A percentile compares a stretch with the other conserved stretches of the same genome.
Evolutionary conservation across 1,140 invertebrate species (phyloP).

Genomic region (Ericerus pela): DNA sequence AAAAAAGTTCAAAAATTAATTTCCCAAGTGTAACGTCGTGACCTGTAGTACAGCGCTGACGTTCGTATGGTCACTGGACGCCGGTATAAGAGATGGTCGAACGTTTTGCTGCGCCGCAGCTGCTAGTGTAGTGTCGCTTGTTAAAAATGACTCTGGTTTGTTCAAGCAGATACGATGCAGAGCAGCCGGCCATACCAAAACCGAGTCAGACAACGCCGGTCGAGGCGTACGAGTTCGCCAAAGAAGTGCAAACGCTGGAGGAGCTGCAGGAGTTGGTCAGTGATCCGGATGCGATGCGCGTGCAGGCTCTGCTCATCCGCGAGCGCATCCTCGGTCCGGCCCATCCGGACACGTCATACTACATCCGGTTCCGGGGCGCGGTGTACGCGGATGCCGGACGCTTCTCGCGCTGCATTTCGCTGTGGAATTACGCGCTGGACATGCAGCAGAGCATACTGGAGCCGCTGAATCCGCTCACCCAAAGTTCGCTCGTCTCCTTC

Average conservation of each 20-base stretch:
- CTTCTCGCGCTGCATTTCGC: constrained; percentile 75
- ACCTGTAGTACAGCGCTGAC: no score
- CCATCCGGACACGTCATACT: constrained; percentile 92
- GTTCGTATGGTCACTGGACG: no score
- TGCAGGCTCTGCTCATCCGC: constrained; percentile 86
- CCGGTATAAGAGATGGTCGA: no score
- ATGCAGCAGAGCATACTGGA: constrained; percentile 89
- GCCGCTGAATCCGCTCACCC: constrained; percentile 85
- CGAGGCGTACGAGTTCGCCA: constrained; percentile 72
- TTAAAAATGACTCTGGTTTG: no score
- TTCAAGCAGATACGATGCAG: constrained; percentile 17
- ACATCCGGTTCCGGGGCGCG: constrained; percentile 72
- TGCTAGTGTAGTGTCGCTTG: no score
- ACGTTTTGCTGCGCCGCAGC: no score
- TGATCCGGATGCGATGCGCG: constrained; percentile 88
- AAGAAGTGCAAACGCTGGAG: constrained; percentile 61
- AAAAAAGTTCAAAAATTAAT: no score
- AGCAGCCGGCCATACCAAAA: constrained; percentile 40
- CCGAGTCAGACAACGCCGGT: constrained; percentile 48
- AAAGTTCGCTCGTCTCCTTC: constrained; percentile 82
- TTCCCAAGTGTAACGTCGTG: no score
- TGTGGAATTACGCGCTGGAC: constrained; percentile 94
- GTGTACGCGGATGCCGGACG: constrained; percentile 89
- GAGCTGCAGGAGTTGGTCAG: constrained; percentile 71
- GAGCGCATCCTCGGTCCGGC: constrained; percentile 82